These are phyloP conservation scores for Irena cyanogastra DNA, from an alignment of 2,113 vertebrate genomes.

Conservation along the genomic window DNA sequence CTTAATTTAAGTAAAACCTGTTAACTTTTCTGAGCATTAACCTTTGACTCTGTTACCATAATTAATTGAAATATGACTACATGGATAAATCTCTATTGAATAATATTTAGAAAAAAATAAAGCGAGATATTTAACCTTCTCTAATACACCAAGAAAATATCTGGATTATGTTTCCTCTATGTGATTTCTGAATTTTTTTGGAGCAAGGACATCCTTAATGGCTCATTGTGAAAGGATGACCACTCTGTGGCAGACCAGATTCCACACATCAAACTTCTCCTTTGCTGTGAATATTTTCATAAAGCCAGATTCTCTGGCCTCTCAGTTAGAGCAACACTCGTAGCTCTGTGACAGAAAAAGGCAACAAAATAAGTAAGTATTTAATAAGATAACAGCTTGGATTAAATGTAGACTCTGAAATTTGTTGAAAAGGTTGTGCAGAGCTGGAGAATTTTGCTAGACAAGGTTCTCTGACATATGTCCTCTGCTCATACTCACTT, in stretches of 20 bases:
- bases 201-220: background rate
- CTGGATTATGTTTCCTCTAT: background rate
- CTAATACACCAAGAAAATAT: background rate
- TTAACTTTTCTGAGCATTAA: background rate
- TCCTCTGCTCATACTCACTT: background rate
- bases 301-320: background rate
- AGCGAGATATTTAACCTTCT: background rate
- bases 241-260: background rate
- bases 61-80: constrained; percentile 24
- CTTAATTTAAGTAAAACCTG: constrained; percentile 11
- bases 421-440: background rate
- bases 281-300: background rate
- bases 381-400: background rate
- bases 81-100: background rate
- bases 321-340: background rate
- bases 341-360: background rate
- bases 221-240: background rate
- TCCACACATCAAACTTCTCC: background rate
- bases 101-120: background rate
- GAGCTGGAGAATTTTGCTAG: background rate
- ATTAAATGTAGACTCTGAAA: background rate
- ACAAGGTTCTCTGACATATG: background rate
- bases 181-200: background rate
- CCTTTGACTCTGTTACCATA: background rate
- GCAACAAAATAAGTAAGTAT: fast-evolving